Evolutionary conservation across 2,113 vertebrate species (phyloP).

Genomic region (Dicrurus megarhynchus): DNA sequence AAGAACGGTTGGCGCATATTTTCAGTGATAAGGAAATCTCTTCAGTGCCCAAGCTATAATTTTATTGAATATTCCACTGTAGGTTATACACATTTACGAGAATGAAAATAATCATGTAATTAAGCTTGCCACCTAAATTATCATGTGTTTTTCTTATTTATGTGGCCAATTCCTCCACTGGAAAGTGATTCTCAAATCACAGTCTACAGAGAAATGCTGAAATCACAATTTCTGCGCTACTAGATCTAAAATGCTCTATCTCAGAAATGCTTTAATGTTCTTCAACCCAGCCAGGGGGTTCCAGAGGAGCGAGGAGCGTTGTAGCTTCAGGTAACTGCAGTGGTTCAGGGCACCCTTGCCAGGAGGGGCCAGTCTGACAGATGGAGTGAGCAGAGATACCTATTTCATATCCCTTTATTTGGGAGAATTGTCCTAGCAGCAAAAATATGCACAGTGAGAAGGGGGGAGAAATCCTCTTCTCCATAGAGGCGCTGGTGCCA

Average conservation of each 20-base stretch:
- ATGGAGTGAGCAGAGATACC: not conserved
- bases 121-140: constrained; percentile 31
- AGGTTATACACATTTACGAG: not conserved
- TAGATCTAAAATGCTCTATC: not conserved
- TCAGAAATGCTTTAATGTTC: not conserved
- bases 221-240: not conserved
- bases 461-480: not conserved
- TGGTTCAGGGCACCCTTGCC: not conserved
- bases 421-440: not conserved
- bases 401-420: not conserved
- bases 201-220: not conserved
- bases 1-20: not conserved
- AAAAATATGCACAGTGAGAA: not conserved
- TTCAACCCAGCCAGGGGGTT: not conserved
- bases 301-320: not conserved
- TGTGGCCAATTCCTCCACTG: not conserved
- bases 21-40: constrained; percentile 28
- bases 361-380: not conserved
- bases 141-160: not conserved
- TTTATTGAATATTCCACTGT: constrained; percentile 11
- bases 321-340: not conserved
- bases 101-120: constrained; percentile 34
- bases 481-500: not conserved
- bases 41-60: not conserved
- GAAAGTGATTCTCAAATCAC: not conserved